Evolutionary conservation across 2,797 vertebrate genomes (phyloP), one percentile per base, ranked within the genome.

Genomic region (Manis javanica): DNA sequence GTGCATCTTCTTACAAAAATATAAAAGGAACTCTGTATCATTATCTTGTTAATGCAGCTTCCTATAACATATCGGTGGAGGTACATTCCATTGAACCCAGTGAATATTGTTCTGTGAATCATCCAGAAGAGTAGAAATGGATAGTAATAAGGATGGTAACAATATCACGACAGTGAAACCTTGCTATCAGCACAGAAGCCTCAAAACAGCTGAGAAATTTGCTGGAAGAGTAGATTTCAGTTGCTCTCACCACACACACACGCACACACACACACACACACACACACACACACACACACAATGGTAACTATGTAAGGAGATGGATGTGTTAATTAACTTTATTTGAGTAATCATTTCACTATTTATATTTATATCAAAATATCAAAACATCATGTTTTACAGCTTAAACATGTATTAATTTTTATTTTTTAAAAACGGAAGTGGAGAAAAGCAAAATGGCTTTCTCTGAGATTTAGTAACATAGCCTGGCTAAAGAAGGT

Each of bases 21-120:
- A 63, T 63, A 85, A 81, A 95, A 51, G 1, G 7, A 96, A 81
- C 49, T 51, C 12, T 87, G 31, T 19, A 24, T 87, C 39, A 72
- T 87, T 96, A 46, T 34, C 34, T 84, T 84, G 19, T 31, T 74
- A 89, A 93, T 87, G 29, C 26, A 91, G 15, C 31, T 87, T 7
- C 39, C 66, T 77, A 13, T 83, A 78, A 63, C n/a, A 26, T n/a
- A 86, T 78, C 57, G 79, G 34, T 83, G 15, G 59, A 94, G 46
- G 23, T 71, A 57, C 53, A 42, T 66, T 95, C 92, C 71, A 4
- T 77, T 79, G 72, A 42, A 31, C 11, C 31, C 24, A 69, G n/a
- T 85, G 64, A 71, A 12, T 26, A 87, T 74, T 93, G 3, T 81
- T 91, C 75, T 79, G 21, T 86, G 71, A 93, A 93, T 93, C 64